Conservation (phyloP, 2,113 vertebrate genomes). For the Vimba vimba region DNA sequence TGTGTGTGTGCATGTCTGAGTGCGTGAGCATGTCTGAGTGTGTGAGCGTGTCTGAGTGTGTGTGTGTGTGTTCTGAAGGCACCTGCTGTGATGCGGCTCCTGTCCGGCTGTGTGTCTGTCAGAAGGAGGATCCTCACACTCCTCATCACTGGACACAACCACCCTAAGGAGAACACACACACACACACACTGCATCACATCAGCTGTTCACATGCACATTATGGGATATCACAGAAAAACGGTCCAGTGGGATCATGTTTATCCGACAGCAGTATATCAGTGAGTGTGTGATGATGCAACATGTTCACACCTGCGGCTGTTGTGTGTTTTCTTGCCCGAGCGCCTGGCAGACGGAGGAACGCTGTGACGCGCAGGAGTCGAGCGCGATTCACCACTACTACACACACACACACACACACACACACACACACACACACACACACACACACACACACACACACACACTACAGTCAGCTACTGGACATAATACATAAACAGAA, state of each 20-base stretch:
- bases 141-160: not conserved
- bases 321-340: not conserved
- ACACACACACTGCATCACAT: too few species aligned
- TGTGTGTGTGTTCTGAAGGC: not conserved
- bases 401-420: conserved; percentile 5
- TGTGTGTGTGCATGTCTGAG: not conserved
- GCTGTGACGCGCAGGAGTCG: not conserved
- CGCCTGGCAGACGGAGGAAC: not conserved
- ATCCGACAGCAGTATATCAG: too few species aligned
- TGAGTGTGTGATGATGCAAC: too few species aligned
- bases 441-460: too few species aligned
- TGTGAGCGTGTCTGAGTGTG: too few species aligned
- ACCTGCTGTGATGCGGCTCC: not conserved
- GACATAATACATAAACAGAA: not conserved
- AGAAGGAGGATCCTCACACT: not conserved
- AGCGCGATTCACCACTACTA: too few species aligned
- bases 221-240: too few species aligned
- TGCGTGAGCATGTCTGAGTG: too few species aligned
- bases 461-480: not conserved
- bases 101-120: not conserved
- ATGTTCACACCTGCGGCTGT: too few species aligned
- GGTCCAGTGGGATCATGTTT: too few species aligned
- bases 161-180: not conserved
- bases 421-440: too few species aligned
- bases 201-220: too few species aligned